Evolutionary conservation across 2,113 vertebrate species (phyloP), one percentile per base, ranked within the genome.

Genomic region (Chaetops frenatus): DNA sequence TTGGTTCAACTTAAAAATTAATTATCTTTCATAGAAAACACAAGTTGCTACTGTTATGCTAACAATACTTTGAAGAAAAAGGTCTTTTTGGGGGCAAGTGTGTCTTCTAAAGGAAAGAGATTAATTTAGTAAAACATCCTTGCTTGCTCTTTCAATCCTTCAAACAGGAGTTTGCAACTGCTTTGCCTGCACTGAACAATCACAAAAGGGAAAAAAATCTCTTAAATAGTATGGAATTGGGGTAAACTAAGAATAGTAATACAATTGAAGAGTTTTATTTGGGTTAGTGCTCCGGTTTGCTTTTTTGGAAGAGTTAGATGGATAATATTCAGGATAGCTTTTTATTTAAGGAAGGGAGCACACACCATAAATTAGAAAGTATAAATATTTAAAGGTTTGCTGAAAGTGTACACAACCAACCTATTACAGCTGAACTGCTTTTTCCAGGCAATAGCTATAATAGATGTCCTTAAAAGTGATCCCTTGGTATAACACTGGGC

Each of bases 331-430:
- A 82, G 66, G 54, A 77, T 13, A 88, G 82, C 21, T 88, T 79
- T 86, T 65, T 90, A 93, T 92, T 92, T 90, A 93, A 94, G 88
- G 88, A 92, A 81, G 27, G 48, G 42, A 81, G 60, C 44, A 74
- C 40, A 74, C 53, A 60, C 33, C 51, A 84, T 92, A 94, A 95
- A 95, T 86, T 91, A 90, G 47, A 40, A 91, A 78, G 51, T 16
- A 78, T 74, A 96, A 96, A 96, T 89, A 88, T 91, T 88, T 92
- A 78, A 93, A 86, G 65, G 48, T 88, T 78, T 78, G 60, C 65
- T 84, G 61, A 53, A 92, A 92, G 65, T 11, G 42, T 84, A 94
- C 83, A 86, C 76, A 91, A 89, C 20, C 86, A 45, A 71, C 91
- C 69, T 83, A 23, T 88, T 74, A 84, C 0, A 6, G 51, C 64